phyloP scores from a whole-genome alignment of 2,888 invertebrate species.

The Heterodera filipjevi region DNA sequence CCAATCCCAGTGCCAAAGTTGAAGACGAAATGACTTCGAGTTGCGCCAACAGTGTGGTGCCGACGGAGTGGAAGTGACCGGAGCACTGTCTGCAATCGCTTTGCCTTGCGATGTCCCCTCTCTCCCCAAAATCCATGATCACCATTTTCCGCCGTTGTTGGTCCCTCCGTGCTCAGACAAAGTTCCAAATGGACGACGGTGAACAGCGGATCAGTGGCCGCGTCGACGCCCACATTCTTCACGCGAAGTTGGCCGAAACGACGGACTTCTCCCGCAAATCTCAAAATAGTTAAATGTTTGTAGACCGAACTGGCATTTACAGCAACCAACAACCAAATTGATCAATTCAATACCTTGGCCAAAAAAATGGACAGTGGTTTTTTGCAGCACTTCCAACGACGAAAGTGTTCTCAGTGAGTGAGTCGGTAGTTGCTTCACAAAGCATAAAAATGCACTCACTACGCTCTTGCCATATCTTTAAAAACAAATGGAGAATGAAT shows the following conservation, averaged over 20 bases:
- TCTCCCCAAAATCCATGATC: background rate
- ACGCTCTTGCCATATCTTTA: conserved; percentile 38
- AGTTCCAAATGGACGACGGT: conserved; percentile 52
- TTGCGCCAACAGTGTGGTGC: background rate
- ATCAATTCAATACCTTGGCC: conserved; percentile 48
- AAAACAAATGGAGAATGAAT: background rate
- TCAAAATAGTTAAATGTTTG: no score
- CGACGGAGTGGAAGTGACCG: background rate
- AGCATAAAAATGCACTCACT: conserved; percentile 58
- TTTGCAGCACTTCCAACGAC: background rate
- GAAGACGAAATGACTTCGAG: conserved; percentile 39
- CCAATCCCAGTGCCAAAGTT: conserved; percentile 65
- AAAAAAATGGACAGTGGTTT: conserved; percentile 56
- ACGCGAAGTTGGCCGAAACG: conserved; percentile 45
- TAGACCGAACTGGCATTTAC: no score
- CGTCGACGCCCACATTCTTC: conserved; percentile 37
- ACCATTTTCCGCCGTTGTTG: conserved; percentile 43
- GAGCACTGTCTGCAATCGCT: background rate
- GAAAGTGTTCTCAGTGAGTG: conserved; percentile 21
- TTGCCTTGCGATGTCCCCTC: background rate
- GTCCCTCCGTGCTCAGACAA: conserved; percentile 28
- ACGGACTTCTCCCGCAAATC: conserved; percentile 39
- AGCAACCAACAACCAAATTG: no score
- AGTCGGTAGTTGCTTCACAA: conserved; percentile 52
- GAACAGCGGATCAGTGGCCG: conserved; percentile 55